Conservation (phyloP, 2,888 invertebrate species). For the Acronicta aceris region DNA sequence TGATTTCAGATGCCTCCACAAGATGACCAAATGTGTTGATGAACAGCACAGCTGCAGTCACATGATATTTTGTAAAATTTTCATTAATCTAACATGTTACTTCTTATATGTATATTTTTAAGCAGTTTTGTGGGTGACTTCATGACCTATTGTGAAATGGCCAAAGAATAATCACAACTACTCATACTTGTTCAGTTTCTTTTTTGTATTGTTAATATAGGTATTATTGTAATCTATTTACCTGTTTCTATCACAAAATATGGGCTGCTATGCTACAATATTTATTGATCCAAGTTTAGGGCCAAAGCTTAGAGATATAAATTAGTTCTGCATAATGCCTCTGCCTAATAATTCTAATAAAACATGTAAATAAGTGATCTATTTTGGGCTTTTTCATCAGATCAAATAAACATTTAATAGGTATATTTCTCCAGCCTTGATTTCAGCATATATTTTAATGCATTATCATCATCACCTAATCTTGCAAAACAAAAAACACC, state of each 20-base stretch:
- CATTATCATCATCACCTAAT: slow-evolving; percentile 24
- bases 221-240: slow-evolving; percentile 31
- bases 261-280: slow-evolving; percentile 16
- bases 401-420: not conserved
- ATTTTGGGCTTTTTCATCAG: not conserved
- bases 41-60: slow-evolving; percentile 35
- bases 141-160: slow-evolving; percentile 38
- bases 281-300: slow-evolving; percentile 13
- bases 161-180: slow-evolving; percentile 56
- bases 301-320: slow-evolving; percentile 14
- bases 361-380: not conserved
- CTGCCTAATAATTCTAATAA: too few relatives aligned
- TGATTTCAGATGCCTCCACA: slow-evolving; percentile 84
- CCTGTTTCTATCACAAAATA: slow-evolving; percentile 12
- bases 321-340: too few relatives aligned
- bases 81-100: slow-evolving; percentile 51
- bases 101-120: slow-evolving; percentile 42
- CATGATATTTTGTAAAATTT: slow-evolving; percentile 59
- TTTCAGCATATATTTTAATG: slow-evolving; percentile 13
- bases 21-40: slow-evolving; percentile 87
- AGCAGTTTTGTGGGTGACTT: slow-evolving; percentile 10
- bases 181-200: slow-evolving; percentile 12
- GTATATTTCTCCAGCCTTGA: slow-evolving; percentile 21
- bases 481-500: slow-evolving; percentile 37
- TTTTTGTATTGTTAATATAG: slow-evolving; percentile 29